A percentile compares a stretch with the other conserved stretches of the same genome.
phyloP scores from a whole-genome alignment of 2,113 vertebrate genomes.

The Pseudopipra pipra region DNA sequence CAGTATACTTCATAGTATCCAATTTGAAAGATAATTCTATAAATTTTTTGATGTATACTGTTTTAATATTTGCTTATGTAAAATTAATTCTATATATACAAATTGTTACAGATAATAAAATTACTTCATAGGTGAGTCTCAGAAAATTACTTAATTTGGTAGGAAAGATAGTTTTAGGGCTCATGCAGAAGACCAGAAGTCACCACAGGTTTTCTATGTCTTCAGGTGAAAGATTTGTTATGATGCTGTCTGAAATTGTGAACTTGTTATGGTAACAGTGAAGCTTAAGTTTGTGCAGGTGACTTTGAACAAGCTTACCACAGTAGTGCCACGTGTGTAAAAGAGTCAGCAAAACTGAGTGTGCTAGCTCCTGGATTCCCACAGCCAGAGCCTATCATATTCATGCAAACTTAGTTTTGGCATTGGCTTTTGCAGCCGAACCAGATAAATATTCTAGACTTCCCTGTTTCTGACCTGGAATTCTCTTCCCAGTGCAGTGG shows the following conservation, averaged over 20 bases:
- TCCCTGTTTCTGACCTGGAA: background rate
- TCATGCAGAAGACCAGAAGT: background rate
- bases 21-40: background rate
- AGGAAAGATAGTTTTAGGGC: background rate
- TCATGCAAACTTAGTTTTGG: background rate
- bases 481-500: background rate
- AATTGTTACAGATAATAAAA: background rate
- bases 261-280: background rate
- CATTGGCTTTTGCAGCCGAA: background rate
- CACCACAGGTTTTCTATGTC: background rate
- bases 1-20: background rate
- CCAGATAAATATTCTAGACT: background rate
- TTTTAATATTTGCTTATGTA: background rate
- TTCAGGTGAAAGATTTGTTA: background rate
- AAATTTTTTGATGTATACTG: background rate
- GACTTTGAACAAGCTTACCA: background rate
- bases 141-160: background rate
- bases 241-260: background rate
- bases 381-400: background rate
- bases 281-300: background rate
- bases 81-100: background rate
- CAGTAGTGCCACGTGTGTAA: rapidly evolving
- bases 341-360: background rate
- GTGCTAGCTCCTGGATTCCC: background rate
- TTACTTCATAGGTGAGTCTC: background rate